A percentile compares a stretch with the other conserved stretches of the same genome.
phyloP scores from a whole-genome alignment of 64 coral and sea anemone species.

The Montipora foliosa region DNA sequence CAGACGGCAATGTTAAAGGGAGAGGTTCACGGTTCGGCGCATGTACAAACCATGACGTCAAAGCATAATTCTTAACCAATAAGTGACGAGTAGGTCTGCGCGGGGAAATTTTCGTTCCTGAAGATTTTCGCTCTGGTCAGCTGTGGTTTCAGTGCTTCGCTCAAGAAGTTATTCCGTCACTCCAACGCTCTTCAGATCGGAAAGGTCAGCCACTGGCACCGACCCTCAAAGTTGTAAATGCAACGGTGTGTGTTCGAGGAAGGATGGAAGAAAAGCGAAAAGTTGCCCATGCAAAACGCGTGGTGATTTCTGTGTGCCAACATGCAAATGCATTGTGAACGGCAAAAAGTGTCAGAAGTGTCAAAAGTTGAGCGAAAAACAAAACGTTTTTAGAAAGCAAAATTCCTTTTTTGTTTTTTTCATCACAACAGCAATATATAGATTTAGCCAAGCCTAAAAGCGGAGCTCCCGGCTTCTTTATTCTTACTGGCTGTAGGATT shows the following conservation, averaged over 20 bases:
- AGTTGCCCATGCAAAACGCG: background rate
- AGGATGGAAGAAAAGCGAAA: background rate
- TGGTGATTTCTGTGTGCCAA: background rate
- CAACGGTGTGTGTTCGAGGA: background rate
- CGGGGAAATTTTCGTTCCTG: background rate
- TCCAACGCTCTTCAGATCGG: background rate
- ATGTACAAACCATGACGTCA: background rate
- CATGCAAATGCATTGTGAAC: background rate
- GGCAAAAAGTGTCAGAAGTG: too few relatives aligned
- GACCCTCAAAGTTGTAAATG: background rate
- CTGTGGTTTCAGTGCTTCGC: background rate
- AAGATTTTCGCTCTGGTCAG: background rate
- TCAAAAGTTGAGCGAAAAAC: too few relatives aligned
- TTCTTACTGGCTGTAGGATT: too few relatives aligned
- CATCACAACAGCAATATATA: too few relatives aligned
- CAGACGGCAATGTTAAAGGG: too few relatives aligned
- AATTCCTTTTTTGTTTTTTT: too few relatives aligned
- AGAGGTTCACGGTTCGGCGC: background rate
- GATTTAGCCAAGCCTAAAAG: too few relatives aligned
- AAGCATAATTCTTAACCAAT: background rate
- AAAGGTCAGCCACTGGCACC: background rate
- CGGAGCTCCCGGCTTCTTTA: too few relatives aligned
- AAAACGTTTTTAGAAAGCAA: too few relatives aligned
- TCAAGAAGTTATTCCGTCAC: background rate
- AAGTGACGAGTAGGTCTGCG: background rate